phyloP scores from a whole-genome alignment of 64 coral and sea anemone species.

The Pachyseris speciosa region DNA sequence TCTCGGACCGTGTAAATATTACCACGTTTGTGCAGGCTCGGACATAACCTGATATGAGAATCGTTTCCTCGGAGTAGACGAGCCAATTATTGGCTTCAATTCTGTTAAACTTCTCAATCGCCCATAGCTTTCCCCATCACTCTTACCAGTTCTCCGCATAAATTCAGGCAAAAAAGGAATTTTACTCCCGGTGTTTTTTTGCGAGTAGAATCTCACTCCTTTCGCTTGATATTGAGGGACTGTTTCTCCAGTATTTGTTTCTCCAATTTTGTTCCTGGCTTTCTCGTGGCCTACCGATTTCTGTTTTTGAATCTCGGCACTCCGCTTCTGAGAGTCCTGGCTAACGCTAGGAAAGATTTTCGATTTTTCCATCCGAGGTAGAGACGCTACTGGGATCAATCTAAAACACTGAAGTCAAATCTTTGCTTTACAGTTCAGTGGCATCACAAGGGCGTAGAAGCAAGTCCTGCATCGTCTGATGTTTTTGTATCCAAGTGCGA shows the following conservation, averaged over 20 bases:
- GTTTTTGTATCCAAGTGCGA: not conserved
- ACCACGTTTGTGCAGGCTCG: not conserved
- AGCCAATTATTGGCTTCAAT: not conserved
- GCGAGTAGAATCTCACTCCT: not conserved
- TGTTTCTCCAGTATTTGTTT: not conserved
- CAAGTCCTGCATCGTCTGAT: too few relatives aligned
- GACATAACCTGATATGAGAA: not conserved
- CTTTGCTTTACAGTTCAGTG: too few relatives aligned
- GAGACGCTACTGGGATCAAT: too few relatives aligned
- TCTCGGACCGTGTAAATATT: not conserved
- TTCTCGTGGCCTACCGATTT: not conserved
- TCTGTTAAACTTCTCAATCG: not conserved
- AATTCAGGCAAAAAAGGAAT: not conserved
- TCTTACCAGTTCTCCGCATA: not conserved
- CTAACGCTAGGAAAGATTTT: not conserved
- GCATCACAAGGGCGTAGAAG: too few relatives aligned
- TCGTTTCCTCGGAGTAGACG: not conserved
- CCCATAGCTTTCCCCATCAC: not conserved
- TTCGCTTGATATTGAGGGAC: not conserved
- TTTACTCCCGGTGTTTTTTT: not conserved
- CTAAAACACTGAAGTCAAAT: too few relatives aligned
- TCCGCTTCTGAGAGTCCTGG: not conserved
- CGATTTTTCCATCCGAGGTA: not conserved
- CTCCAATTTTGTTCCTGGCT: not conserved
- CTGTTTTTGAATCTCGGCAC: not conserved